phyloP scores from a whole-genome alignment of 1,140 invertebrate species.

The Aphelinus atriplicis region DNA sequence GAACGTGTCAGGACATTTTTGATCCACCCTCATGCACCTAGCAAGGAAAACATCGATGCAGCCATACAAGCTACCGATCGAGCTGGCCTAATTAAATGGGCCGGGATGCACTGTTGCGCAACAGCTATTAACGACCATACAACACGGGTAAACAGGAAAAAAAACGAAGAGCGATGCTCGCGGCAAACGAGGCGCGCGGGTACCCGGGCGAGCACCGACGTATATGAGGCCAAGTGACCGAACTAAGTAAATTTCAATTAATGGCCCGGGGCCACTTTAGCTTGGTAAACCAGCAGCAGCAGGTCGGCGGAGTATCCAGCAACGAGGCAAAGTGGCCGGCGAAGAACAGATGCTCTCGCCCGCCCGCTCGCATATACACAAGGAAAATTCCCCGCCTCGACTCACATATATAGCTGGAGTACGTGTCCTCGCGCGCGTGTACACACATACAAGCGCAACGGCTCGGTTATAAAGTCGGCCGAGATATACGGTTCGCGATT shows the following conservation, averaged over 20 bases:
- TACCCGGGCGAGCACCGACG: too few species aligned
- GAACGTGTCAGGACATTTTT: too few species aligned
- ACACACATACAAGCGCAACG: too few species aligned
- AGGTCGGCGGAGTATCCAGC: neutral
- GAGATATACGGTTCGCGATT: neutral
- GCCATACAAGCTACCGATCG: too few species aligned
- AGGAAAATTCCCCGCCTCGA: constrained; percentile 20
- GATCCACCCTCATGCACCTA: too few species aligned
- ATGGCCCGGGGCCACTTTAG: constrained; percentile 29
- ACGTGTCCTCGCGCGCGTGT: too few species aligned
- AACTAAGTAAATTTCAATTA: constrained; percentile 41
- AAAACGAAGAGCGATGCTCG: neutral
- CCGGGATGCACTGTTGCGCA: too few species aligned
- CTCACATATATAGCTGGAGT: neutral
- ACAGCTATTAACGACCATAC: neutral
- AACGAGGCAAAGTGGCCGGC: constrained; percentile 15
- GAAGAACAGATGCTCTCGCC: constrained; percentile 27
- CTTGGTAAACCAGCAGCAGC: constrained; percentile 1
- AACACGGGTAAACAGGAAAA: neutral
- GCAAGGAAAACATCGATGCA: too few species aligned
- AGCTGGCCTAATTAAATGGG: too few species aligned
- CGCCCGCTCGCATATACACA: too few species aligned
- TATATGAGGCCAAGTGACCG: neutral
- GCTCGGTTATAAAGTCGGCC: neutral
- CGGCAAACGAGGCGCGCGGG: neutral